Conservation (phyloP, 2,888 invertebrate genomes). For the Rotaria socialis region DNA sequence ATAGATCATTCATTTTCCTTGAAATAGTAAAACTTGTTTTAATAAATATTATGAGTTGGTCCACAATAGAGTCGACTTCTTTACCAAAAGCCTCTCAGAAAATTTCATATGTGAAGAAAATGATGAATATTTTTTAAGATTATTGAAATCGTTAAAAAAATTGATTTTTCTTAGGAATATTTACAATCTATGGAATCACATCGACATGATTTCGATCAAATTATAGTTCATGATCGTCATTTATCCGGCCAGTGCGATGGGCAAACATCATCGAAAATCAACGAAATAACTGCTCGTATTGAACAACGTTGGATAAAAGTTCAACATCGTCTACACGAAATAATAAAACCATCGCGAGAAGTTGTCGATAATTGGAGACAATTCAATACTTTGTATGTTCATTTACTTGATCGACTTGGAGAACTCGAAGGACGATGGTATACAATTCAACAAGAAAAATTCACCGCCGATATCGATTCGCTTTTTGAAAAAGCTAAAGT, state of each 20-base stretch:
- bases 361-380: slow-evolving; percentile 13
- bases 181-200: neutral
- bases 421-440: slow-evolving; percentile 25
- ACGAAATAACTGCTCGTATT: neutral
- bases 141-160: neutral
- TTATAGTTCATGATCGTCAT: neutral
- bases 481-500: neutral
- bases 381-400: neutral
- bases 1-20: too few species aligned
- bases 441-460: slow-evolving; percentile 20
- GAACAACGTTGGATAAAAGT: neutral
- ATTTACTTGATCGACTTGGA: slow-evolving; percentile 29
- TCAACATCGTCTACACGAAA: neutral
- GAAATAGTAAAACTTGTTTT: too few species aligned
- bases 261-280: neutral
- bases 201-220: slow-evolving; percentile 14
- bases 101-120: too few species aligned
- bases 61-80: too few species aligned
- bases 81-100: too few species aligned
- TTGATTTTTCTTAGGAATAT: neutral
- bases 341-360: slow-evolving; percentile 3
- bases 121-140: too few species aligned
- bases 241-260: slow-evolving; percentile 18
- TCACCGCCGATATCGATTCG: neutral
- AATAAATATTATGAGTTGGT: too few species aligned